Base-by-base conservation (phyloP, 2,797 vertebrate species). In the Pterois miles region DNA sequence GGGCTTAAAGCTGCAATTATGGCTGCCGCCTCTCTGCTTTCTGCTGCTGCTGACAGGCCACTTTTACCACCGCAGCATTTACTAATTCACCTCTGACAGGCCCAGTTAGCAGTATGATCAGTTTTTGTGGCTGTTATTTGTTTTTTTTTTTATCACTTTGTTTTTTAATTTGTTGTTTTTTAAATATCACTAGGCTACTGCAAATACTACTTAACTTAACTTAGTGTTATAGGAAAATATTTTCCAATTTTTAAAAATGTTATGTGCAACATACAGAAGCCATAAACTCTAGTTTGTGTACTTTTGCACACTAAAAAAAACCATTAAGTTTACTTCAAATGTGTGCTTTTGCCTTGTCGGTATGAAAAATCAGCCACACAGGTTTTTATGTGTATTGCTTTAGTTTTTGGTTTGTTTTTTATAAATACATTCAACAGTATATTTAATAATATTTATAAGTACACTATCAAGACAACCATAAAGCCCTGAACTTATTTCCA, bases 1-100 rank as follows among this genome's bases (percentile, higher is more conserved):
- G 38, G 82, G 77, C 81, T 78, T 33, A 59, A 2, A 25, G 71
- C 69, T 77, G 66, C 67, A n/a, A 12, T 74, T 27, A 74, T 75
- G 84, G 81, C 67, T 2, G 81, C 71, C 23, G 60, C 71, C 14
- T 76, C 81, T 80, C 63, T 16, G 72, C 72, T 79, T 62, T 58
- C 71, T 67, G 78, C 46, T 53, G 68, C 65, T 69, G 57, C 73
- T 62, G 56, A 78, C 71, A 62, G 54, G 25, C 43, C 20, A 8
- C 38, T 56, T 20, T 20, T 53, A 69, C 57, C 40, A 22, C 40
- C 43, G 3, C 31, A 43, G 43, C 48, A 18, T 23, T 38, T 18
- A 6, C 5, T 27, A 7, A 22, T 25, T 18, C 40, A 4, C 31
- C 46, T 50, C 29, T 43, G 60, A 52, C 74, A 52, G 68, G 57